A percentile compares a stretch with the other conserved stretches of the same genome.
Conservation (phyloP, 2,888 invertebrate species). For the Ochlodes sylvanus region DNA sequence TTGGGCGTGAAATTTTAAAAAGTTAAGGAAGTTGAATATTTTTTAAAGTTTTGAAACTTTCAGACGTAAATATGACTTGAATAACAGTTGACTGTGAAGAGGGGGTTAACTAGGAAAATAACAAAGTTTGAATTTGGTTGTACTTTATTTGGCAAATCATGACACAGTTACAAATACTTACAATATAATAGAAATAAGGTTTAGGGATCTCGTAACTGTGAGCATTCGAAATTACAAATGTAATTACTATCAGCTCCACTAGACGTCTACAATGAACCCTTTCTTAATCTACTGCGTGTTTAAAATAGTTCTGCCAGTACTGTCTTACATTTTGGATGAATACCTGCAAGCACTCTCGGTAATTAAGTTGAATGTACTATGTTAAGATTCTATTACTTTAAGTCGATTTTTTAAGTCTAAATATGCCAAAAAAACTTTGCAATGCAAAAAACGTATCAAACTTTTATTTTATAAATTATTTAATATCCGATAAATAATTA, state of each 20-base stretch:
- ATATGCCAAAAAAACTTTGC: too few relatives aligned
- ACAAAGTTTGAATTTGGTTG: too few relatives aligned
- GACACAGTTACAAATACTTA: too few relatives aligned
- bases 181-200: too few relatives aligned
- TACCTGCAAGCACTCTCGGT: constrained; percentile 11
- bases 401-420: too few relatives aligned
- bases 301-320: constrained; percentile 27
- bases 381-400: neutral
- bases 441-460: too few relatives aligned
- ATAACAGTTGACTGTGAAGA: neutral
- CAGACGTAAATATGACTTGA: neutral
- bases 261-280: constrained; percentile 14
- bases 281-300: constrained; percentile 21
- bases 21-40: neutral
- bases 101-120: too few relatives aligned
- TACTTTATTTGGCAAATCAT: too few relatives aligned
- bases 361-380: constrained; percentile 1
- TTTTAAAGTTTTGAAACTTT: neutral
- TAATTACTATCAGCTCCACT: constrained; percentile 31
- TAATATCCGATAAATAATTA: too few relatives aligned
- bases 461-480: too few relatives aligned
- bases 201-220: neutral
- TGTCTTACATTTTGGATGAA: constrained; percentile 19
- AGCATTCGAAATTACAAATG: constrained; percentile 22
- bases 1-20: neutral